Base-by-base conservation (phyloP, 2,113 vertebrate genomes). In the Perca flavescens region DNA sequence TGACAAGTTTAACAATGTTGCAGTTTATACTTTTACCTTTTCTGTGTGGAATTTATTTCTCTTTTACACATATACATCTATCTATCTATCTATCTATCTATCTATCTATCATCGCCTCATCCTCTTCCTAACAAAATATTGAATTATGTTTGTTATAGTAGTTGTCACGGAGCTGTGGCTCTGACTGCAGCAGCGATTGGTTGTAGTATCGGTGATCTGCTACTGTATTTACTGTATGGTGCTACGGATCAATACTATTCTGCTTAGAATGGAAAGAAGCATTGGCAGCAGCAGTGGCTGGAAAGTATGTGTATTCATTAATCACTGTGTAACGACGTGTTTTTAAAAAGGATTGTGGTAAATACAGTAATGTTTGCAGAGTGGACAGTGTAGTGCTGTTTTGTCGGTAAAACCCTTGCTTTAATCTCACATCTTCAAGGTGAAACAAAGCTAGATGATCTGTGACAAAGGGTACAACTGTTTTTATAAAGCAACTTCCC, bases 401-500 rank as follows among this genome's bases (percentile, higher is more conserved):
- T 19, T 46, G 21, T 36, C n/a, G 11, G 50, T 52, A 19, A 56
- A 74, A 67, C 63, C 47, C 19, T 49, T 22, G 10, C 74, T 69
- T 58, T 40, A 36, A 57, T 80, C 61, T 60, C 40, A 34, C 17
- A 63, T 67, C 63, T 72, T 57, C 56, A 47, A 74, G 81, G 71
- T 82, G 61, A 84, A 63, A 70, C 73, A 15, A 74, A 79, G 69
- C 63, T 40, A 60, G 62, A 88, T 85, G 87, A 90, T 74, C 74
- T 84, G 88, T 86, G 71, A 91, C 85, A 78, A 77, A 61, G 66
- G 49, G 28, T 81, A 85, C 72, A 79, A 49, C 62, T 85, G 77
- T 74, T 83, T 90, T 85, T 53, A 88, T 82, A 74, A 82, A 82
- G 74, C 73, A 83, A 72, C 80, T 72, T 89, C 69, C 79, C 16